phyloP scores from a whole-genome alignment of 1,140 invertebrate genomes.

The Ridgeia piscesae region DNA sequence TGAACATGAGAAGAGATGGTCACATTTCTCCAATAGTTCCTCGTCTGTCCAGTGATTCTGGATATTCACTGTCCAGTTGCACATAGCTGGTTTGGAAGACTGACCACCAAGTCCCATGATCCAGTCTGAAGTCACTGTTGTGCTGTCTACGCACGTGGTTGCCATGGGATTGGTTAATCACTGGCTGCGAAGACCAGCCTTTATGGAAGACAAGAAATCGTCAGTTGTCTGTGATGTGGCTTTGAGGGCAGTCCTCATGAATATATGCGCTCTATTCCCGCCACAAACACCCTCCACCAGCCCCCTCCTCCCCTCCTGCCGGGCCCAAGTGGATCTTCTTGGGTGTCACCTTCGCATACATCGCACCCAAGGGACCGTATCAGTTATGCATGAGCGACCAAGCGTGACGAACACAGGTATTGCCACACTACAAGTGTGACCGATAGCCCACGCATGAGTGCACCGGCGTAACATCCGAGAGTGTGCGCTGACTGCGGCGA shows the following conservation, averaged over 20 bases:
- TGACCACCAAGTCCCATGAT: neutral
- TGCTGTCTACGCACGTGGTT: neutral
- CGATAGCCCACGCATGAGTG: neutral
- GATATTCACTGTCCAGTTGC: neutral
- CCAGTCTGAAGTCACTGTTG: neutral
- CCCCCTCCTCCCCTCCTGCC: neutral
- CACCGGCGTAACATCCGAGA: neutral
- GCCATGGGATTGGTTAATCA: neutral
- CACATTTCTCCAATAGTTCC: neutral
- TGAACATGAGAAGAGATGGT: neutral
- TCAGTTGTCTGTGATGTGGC: neutral
- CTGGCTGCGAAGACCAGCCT: neutral
- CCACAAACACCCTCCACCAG: neutral
- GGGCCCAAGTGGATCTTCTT: neutral
- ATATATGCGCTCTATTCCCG: neutral
- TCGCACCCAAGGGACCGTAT: neutral
- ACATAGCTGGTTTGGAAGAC: neutral
- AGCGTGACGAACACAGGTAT: neutral
- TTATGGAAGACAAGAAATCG: neutral
- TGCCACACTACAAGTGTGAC: neutral
- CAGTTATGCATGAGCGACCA: neutral
- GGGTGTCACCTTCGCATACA: neutral
- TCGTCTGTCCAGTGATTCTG: neutral
- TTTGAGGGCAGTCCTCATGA: neutral
- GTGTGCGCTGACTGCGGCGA: neutral